Conservation (phyloP, 2,113 vertebrate species). For the Pseudolaguvia tuberculata region DNA sequence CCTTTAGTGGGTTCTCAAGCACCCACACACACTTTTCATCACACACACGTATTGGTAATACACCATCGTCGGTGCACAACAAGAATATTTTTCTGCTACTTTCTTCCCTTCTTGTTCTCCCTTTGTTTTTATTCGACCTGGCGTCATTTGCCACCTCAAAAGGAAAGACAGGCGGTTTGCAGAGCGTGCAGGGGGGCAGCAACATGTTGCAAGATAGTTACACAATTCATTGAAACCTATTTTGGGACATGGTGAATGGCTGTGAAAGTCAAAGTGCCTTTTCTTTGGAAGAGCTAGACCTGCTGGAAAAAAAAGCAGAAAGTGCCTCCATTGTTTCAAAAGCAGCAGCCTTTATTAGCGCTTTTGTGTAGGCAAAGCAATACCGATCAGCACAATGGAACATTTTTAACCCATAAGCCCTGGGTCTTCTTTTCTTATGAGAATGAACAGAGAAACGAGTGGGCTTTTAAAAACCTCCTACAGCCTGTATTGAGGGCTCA, state of each 20-base stretch:
- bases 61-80: background rate
- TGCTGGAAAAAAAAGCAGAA: slow-evolving; percentile 35
- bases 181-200: background rate
- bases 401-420: slow-evolving; percentile 31
- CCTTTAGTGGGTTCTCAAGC: no score
- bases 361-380: slow-evolving; percentile 34
- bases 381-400: slow-evolving; percentile 37
- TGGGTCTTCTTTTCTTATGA: slow-evolving; percentile 19
- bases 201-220: slow-evolving; percentile 43
- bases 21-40: background rate
- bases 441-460: slow-evolving; percentile 35
- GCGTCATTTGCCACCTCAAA: slow-evolving; percentile 3
- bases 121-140: background rate
- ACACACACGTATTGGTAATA: background rate
- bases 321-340: slow-evolving; percentile 36
- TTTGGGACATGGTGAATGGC: slow-evolving; percentile 42
- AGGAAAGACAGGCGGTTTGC: slow-evolving; percentile 10
- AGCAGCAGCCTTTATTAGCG: slow-evolving; percentile 39
- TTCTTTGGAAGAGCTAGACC: slow-evolving; percentile 22
- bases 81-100: no score
- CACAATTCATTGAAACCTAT: slow-evolving; percentile 50
- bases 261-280: slow-evolving; percentile 36
- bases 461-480: slow-evolving; percentile 4
- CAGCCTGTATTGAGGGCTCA: slow-evolving; percentile 10
- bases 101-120: background rate